Evolutionary conservation across 2,113 vertebrate genomes (phyloP).

Genomic region (Promerops cafer): DNA sequence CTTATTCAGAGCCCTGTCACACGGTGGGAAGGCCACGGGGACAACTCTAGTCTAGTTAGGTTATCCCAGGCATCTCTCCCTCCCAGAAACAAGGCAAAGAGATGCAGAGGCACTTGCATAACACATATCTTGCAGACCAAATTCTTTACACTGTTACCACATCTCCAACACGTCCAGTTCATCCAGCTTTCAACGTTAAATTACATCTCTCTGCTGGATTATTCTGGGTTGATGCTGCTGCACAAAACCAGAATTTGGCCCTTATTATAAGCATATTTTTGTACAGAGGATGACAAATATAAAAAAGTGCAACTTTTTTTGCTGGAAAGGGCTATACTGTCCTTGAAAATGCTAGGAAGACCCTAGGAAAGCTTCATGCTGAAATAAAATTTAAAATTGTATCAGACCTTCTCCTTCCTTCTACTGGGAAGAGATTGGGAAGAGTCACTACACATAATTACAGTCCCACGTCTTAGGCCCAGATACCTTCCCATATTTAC

Average conservation of each 20-base stretch:
- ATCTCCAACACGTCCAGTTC: neutral
- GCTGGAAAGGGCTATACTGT: neutral
- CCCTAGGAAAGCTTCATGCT: neutral
- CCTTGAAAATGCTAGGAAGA: neutral
- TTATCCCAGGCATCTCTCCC: neutral
- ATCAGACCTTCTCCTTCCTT: neutral
- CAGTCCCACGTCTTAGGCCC: neutral
- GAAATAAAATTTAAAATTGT: neutral
- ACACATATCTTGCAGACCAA: fast-evolving
- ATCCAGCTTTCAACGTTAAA: neutral
- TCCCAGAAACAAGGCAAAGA: neutral
- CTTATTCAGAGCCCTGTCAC: neutral
- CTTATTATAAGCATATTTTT: neutral
- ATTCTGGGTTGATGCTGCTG: neutral
- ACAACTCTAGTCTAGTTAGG: neutral
- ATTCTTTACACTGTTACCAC: neutral
- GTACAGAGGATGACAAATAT: neutral
- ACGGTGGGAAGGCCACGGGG: fast-evolving
- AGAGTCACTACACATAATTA: neutral
- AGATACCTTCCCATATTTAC: neutral
- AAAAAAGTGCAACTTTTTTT: neutral
- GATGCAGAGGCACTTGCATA: fast-evolving
- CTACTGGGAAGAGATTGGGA: neutral
- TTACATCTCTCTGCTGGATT: neutral
- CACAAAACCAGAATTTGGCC: neutral